Conservation (phyloP, 2,888 invertebrate genomes). For the Stenodema calcarata region DNA sequence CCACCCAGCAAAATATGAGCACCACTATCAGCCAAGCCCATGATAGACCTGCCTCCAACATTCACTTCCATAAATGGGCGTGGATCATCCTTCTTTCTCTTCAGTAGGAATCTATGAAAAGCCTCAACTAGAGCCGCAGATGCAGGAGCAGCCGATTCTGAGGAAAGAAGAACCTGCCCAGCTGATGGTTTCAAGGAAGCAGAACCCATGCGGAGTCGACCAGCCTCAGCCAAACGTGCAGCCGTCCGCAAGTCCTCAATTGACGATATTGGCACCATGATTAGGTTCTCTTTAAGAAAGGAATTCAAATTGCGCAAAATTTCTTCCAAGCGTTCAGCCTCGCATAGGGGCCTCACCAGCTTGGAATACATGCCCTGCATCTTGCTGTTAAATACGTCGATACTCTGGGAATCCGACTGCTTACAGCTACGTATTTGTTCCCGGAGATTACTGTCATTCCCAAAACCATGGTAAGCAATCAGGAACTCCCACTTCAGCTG, state of each 20-base stretch:
- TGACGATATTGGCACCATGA: neutral
- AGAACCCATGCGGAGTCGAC: neutral
- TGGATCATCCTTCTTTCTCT: neutral
- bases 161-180: neutral
- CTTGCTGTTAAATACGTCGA: neutral
- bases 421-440: neutral
- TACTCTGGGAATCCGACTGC: neutral
- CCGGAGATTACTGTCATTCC: neutral
- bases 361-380: neutral
- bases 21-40: neutral
- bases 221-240: neutral
- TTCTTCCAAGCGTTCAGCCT: neutral
- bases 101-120: neutral
- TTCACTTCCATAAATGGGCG: neutral
- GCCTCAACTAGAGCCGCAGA: neutral
- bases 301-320: neutral
- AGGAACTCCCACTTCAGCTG: neutral
- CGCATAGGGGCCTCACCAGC: neutral
- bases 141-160: neutral
- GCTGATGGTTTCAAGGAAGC: neutral
- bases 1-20: neutral
- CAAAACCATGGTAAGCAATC: neutral
- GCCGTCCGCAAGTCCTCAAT: neutral
- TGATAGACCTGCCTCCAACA: neutral
- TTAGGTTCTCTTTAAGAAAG: neutral